phyloP scores from a whole-genome alignment of 2,888 invertebrate species.

The Megalurothrips usitatus region DNA sequence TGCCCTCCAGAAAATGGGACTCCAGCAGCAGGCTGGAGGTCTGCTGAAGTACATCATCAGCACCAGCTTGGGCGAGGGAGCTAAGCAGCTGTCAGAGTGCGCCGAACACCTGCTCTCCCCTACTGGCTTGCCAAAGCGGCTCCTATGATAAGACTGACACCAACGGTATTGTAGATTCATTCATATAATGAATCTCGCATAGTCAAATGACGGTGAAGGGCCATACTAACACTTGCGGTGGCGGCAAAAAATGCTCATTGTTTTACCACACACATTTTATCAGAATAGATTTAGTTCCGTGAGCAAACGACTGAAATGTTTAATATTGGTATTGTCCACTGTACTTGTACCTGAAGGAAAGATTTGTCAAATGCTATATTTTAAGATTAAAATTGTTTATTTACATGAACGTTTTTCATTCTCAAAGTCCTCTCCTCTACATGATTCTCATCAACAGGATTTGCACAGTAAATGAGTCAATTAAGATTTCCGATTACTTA shows the following conservation, averaged over 20 bases:
- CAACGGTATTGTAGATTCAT: neutral
- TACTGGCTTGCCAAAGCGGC: conserved; percentile 32
- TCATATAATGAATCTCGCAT: neutral
- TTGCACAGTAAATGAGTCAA: neutral
- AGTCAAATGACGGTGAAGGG: neutral
- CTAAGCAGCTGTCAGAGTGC: conserved; percentile 43
- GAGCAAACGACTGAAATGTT: no score
- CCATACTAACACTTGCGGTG: neutral
- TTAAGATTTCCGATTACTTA: neutral
- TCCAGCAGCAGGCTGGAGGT: conserved; percentile 49
- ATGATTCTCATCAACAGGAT: neutral
- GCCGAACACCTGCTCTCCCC: conserved; percentile 33
- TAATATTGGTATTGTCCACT: no score
- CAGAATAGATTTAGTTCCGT: no score
- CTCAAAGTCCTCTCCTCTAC: neutral
- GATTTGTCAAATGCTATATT: neutral
- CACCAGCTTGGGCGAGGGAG: conserved; percentile 78
- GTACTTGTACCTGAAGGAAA: no score
- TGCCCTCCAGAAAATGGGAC: conserved; percentile 8
- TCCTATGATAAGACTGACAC: conserved; percentile 14
- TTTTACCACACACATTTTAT: neutral
- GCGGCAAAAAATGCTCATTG: neutral
- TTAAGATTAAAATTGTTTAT: conserved; percentile 1
- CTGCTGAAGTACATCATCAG: conserved; percentile 75
- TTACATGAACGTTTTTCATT: conserved; percentile 14